Base-by-base conservation (phyloP, 1,140 invertebrate species). In the Mycetomoellerius zeteki region DNA sequence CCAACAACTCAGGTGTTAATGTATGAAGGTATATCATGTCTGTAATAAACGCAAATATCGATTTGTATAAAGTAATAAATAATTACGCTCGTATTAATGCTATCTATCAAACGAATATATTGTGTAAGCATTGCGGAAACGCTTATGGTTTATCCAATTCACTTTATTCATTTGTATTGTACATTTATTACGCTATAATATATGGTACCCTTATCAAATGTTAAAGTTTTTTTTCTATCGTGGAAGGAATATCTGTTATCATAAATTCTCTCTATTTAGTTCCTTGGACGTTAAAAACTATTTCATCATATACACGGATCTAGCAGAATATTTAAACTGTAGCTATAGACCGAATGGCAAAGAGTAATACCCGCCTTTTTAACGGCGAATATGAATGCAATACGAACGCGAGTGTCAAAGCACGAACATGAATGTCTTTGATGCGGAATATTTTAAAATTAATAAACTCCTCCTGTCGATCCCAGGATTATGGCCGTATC, bases 1-100 rank as follows among this genome's bases (percentile, higher is more conserved):
- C 16, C 6, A 37, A 75, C 2, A 75, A 76, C 30, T 76, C 54
- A 76, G 21, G 21, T 21, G 30, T 76, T 76, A 43, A 24, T 58
- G 3, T 76, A 76, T 12, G n/a, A 37, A 7, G 8, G 19, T 56
- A 7, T 56, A 56, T 21, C n/a, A 56, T n/a, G 7, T 10, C 54
- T 56, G 19, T n/a, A 56, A 56, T 56, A 54, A 54, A 64, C 27
- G 27, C 12, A 33, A 64, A 64, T 33, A 37, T 65, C 2, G 16
- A 33, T n/a, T 65, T 37, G 33, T 37, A 64, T 19, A 65, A 65
- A 65, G 3, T 65, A 65, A 65, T 65, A 65, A 33, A 65, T n/a
- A 65, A 65, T 65, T 65, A 21, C 3, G 64, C 30, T 65, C 37
- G 8, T 65, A n/a, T 37, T 65, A 65, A 37, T 65, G 19, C 16